phyloP scores from a whole-genome alignment of 2,888 invertebrate genomes.

The Meloe dianella region DNA sequence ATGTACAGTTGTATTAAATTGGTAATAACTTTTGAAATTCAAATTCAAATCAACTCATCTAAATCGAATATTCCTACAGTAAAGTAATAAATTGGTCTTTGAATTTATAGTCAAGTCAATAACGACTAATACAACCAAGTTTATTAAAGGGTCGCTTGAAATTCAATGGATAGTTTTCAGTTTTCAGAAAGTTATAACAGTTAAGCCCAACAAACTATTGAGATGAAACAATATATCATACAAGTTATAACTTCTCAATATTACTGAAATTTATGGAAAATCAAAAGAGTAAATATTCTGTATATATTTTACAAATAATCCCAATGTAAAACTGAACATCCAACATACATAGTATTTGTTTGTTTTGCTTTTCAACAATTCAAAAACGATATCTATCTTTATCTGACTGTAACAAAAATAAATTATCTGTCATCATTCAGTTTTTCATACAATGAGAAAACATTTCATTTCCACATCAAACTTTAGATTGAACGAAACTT shows the following conservation, averaged over 20 bases:
- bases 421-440: slow-evolving; percentile 51
- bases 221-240: slow-evolving; percentile 10
- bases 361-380: neutral
- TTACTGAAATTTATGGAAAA: slow-evolving; percentile 9
- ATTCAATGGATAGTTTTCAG: slow-evolving; percentile 10
- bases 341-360: neutral
- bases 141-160: slow-evolving; percentile 1
- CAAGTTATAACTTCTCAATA: neutral
- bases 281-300: neutral
- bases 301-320: neutral
- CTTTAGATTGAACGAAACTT: slow-evolving; percentile 51
- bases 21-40: neutral
- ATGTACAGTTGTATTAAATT: neutral
- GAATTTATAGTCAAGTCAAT: slow-evolving; percentile 7
- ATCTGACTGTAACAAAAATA: slow-evolving; percentile 39
- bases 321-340: neutral
- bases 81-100: neutral
- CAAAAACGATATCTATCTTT: slow-evolving; percentile 29
- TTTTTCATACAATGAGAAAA: slow-evolving; percentile 46
- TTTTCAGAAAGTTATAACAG: slow-evolving; percentile 1
- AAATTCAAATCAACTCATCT: neutral
- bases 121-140: neutral
- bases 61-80: neutral
- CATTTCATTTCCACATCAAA: slow-evolving; percentile 53
- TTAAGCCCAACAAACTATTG: neutral